These are phyloP conservation scores for Halichondria panicea DNA, from an alignment of 37 sponge, comb jelly and placozoan species.

Conservation along the genomic window DNA sequence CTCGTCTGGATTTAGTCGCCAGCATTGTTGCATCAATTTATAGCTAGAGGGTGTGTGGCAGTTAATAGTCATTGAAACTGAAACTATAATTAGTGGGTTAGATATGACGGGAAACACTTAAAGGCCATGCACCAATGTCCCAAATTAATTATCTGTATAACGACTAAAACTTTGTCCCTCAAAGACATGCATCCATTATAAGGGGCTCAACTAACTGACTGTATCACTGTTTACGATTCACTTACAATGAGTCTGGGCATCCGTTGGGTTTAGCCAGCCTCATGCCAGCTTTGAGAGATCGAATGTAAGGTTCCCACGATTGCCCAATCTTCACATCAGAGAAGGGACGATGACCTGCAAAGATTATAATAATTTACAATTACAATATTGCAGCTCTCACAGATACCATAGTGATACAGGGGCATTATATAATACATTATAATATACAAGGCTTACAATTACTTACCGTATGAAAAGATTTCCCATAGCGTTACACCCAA, in stretches of 20 bases:
- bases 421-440: background rate
- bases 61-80: background rate
- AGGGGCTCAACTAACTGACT: background rate
- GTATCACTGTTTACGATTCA: background rate
- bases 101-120: background rate
- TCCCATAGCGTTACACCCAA: slow-evolving; percentile 81
- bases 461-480: slow-evolving; percentile 70
- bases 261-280: slow-evolving; percentile 48
- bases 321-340: slow-evolving; percentile 11
- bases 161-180: background rate
- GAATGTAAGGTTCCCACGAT: slow-evolving; percentile 24
- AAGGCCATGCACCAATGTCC: too few species aligned
- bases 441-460: too few species aligned
- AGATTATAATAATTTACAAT: background rate
- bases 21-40: slow-evolving; percentile 48
- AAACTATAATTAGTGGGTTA: background rate
- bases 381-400: background rate
- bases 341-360: slow-evolving; percentile 48
- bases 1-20: slow-evolving; percentile 27
- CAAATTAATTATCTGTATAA: background rate
- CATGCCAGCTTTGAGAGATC: slow-evolving; percentile 54
- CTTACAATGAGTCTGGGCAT: slow-evolving; percentile 61
- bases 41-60: slow-evolving; percentile 12
- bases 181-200: background rate
- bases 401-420: background rate